Evolutionary conservation across 2,797 vertebrate species (phyloP), one percentile per base, ranked within the genome.

Genomic region (Valencia hispanica): DNA sequence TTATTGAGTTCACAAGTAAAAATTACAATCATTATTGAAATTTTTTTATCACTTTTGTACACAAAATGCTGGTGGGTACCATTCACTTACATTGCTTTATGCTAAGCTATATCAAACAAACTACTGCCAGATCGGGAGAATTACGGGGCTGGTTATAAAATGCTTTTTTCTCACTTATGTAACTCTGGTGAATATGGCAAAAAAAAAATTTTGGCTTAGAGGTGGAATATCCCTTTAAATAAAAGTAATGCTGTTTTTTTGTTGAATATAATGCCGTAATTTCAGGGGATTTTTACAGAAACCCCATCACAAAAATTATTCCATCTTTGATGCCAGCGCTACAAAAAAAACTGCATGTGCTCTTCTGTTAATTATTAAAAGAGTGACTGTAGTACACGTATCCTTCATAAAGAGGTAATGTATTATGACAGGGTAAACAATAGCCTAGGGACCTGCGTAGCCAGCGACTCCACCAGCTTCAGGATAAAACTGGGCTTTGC

Each of bases 361-460:
- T 72, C 30, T 61, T 70, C 69, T 32, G 53, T 82, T 83, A 82
- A 89, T 86, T 77, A 87, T 79, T 82, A 8, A 25, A 17, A 47
- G 75, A 79, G 61, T n/a, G n/a, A 18, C 55, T 3, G 73, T 32
- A 72, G 76, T 11, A 22, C 72, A 65, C 4, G 50, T 10, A 74
- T 81, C 78, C 85, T 85, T 88, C 72, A 77, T 76, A 72, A 85
- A 81, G 71, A 88, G 77, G 68, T 84, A 82, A 89, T 78, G 86
- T 36, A 73, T 73, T 39, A 63, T 72, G 78, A 84, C 59, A 81
- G 68, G 68, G 71, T 84, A 82, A 88, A 86, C 4, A 81, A 83
- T 55, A 68, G 18, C 48, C 57, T 43, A 57, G 45, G 74, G 79
- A 51, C 4, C 77, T 74, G 18, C 36, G 72, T 79, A 73, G 71